These are phyloP conservation scores for Vimba vimba DNA, from an alignment of 2,113 vertebrate genomes.

Conservation along the genomic window DNA sequence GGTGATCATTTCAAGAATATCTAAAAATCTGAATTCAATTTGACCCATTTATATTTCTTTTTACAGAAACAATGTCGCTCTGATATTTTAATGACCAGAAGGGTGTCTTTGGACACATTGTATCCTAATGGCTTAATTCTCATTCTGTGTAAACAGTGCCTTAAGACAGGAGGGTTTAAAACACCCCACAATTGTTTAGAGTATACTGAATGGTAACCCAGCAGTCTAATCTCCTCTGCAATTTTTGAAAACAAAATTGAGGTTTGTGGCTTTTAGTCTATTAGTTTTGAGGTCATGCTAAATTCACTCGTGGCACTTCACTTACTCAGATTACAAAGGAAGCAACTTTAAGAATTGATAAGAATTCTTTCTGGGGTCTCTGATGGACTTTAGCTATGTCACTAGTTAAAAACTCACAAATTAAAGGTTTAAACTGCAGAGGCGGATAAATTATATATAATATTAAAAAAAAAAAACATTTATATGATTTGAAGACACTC, in stretches of 20 bases:
- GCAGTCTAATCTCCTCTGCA: background rate
- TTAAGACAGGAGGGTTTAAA: background rate
- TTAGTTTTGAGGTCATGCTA: too few relatives aligned
- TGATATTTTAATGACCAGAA: background rate
- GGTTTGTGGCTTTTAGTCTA: too few relatives aligned
- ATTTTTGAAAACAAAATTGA: background rate
- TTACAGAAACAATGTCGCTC: too few relatives aligned
- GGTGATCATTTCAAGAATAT: background rate
- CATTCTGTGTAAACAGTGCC: background rate
- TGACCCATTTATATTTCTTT: too few relatives aligned
- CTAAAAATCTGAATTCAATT: background rate
- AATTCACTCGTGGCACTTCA: background rate
- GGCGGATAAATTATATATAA: background rate
- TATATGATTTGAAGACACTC: background rate
- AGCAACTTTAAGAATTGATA: background rate
- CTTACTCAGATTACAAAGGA: conserved; percentile 1
- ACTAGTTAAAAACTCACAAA: background rate
- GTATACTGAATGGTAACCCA: background rate
- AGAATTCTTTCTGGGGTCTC: background rate
- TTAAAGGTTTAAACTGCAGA: background rate
- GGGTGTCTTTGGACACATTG: background rate
- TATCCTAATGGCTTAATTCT: background rate
- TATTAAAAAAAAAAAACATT: background rate
- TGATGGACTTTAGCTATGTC: background rate
- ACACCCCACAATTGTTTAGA: background rate